A percentile compares a stretch with the other conserved stretches of the same genome.
These are phyloP conservation scores for Meloe dianella DNA, from an alignment of 2,888 invertebrate genomes.

Conservation along the genomic window DNA sequence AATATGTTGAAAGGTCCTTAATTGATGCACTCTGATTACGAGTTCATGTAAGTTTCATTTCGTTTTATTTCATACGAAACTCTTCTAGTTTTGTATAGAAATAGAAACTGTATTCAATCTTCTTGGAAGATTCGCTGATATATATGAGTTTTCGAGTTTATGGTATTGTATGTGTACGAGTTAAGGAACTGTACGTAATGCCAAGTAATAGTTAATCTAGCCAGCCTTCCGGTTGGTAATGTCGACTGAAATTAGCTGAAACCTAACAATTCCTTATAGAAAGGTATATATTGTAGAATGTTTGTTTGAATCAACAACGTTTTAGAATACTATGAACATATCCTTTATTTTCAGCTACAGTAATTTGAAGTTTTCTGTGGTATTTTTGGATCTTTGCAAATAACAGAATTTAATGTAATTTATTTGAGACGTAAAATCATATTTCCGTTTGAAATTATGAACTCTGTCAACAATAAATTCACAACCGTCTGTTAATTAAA, in stretches of 20 bases:
- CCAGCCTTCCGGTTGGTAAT: neutral
- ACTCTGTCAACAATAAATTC: neutral
- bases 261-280: slow-evolving; percentile 11
- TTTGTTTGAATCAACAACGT: slow-evolving; percentile 7
- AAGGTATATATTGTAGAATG: neutral
- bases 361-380: too few relatives aligned
- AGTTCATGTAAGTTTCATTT: slow-evolving; percentile 4
- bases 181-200: neutral
- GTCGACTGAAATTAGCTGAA: slow-evolving; percentile 13
- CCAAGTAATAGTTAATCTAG: neutral
- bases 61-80: neutral
- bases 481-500: neutral
- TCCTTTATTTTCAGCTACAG: too few relatives aligned
- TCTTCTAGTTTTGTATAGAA: neutral
- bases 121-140: neutral
- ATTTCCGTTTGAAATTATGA: slow-evolving; percentile 14
- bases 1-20: neutral
- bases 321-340: neutral
- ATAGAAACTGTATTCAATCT: neutral
- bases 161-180: neutral
- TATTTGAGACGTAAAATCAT: slow-evolving; percentile 17
- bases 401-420: neutral
- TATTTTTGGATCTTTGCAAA: neutral
- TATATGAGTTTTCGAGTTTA: neutral
- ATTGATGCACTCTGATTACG: slow-evolving; percentile 13